These are phyloP conservation scores for Pollimyrus isidori DNA, from an alignment of 2,113 vertebrate species.

Conservation along the genomic window DNA sequence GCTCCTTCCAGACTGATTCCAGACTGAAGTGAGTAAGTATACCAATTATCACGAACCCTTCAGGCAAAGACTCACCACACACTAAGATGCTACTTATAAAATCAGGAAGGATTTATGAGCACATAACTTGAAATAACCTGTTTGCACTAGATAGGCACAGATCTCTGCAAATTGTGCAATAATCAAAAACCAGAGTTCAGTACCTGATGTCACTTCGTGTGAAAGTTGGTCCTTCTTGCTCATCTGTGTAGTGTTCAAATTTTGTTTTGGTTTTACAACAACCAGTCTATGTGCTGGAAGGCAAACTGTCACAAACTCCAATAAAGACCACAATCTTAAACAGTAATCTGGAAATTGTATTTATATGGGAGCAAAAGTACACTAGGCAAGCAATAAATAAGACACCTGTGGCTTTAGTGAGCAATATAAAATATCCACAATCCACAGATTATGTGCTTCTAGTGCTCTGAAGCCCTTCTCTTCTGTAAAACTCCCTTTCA, in stretches of 20 bases:
- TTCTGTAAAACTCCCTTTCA: not conserved
- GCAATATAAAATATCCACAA: not conserved
- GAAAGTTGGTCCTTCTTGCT: not conserved
- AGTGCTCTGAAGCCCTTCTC: not conserved
- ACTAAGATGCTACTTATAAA: not conserved
- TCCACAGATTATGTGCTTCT: not conserved
- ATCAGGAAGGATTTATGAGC: not conserved
- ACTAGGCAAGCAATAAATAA: not conserved
- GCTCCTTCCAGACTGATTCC: not conserved
- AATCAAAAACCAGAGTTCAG: not conserved
- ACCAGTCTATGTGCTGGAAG: not conserved
- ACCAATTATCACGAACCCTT: not conserved
- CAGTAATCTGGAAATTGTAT: not conserved
- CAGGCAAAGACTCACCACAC: not conserved
- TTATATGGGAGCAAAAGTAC: not conserved
- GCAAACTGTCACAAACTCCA: not conserved
- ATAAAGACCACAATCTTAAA: not conserved
- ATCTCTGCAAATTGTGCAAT: not conserved
- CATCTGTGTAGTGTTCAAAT: not conserved
- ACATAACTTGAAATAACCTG: constrained; percentile 42
- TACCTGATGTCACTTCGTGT: not conserved
- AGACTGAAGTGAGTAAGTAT: not conserved
- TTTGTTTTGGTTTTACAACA: not conserved
- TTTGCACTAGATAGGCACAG: constrained; percentile 35
- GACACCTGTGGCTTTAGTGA: not conserved